Evolutionary conservation across 1,140 invertebrate species (phyloP).

Genomic region (Protaetia brevitarsis): DNA sequence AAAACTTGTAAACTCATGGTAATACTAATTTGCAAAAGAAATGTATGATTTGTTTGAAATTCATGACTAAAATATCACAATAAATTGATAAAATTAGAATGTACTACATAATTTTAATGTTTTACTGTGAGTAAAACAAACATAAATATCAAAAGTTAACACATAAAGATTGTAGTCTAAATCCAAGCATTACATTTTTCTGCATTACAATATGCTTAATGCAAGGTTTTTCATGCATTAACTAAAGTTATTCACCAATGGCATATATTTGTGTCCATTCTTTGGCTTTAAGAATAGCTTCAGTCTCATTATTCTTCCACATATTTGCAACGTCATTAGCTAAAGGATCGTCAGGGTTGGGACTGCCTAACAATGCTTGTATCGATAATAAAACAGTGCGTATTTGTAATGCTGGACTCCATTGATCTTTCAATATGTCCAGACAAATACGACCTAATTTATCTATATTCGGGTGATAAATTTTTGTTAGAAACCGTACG

Average conservation of each 20-base stretch:
- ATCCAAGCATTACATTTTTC: background rate
- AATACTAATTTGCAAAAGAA: slow-evolving; percentile 3
- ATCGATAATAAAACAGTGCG: slow-evolving; percentile 75
- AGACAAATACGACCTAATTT: slow-evolving; percentile 76
- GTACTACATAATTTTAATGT: slow-evolving; percentile 10
- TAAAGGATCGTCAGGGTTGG: slow-evolving; percentile 74
- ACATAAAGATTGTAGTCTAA: background rate
- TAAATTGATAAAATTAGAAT: slow-evolving; percentile 7
- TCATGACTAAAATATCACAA: slow-evolving; percentile 17
- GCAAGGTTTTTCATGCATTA: background rate
- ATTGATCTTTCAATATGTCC: slow-evolving; percentile 81
- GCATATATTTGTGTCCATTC: slow-evolving; percentile 72
- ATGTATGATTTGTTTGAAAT: background rate
- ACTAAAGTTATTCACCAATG: slow-evolving; percentile 33
- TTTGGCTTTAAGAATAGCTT: slow-evolving; percentile 73
- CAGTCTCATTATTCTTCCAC: slow-evolving; percentile 67
- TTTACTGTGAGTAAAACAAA: background rate
- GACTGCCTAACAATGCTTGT: slow-evolving; percentile 72
- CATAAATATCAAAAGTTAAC: slow-evolving; percentile 10
- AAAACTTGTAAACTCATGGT: too few species aligned
- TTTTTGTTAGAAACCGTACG: slow-evolving; percentile 75
- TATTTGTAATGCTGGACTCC: slow-evolving; percentile 78
- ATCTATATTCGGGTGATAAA: slow-evolving; percentile 82
- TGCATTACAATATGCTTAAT: background rate
- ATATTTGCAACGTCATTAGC: slow-evolving; percentile 72